Conservation (phyloP, 2,113 vertebrate species). For the Ahaetulla prasina region DNA sequence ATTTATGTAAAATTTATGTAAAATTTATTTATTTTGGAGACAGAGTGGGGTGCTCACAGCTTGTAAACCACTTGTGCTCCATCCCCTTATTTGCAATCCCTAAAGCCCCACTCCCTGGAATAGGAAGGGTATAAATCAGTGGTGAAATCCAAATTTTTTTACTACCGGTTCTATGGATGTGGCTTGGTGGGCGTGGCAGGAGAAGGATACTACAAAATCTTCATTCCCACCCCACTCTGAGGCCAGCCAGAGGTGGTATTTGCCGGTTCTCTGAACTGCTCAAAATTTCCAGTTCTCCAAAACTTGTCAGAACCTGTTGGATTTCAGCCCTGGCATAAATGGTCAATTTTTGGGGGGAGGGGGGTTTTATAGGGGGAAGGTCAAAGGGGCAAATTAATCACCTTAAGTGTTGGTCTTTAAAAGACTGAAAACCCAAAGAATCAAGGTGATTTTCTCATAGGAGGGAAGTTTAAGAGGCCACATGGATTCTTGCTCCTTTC, state of each 20-base stretch:
- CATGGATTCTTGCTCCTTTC: background rate
- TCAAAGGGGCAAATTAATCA: background rate
- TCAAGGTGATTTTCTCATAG: background rate
- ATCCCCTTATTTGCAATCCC: background rate
- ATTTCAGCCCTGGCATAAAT: too few species aligned
- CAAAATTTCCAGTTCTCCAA: too few species aligned
- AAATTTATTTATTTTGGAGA: background rate
- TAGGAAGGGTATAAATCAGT: background rate
- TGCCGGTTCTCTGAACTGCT: too few species aligned
- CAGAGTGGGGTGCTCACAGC: background rate
- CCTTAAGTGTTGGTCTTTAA: background rate
- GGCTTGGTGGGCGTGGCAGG: too few species aligned
- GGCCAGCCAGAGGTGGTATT: too few species aligned
- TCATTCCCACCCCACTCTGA: too few species aligned
- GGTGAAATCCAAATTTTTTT: too few species aligned
- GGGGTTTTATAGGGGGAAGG: background rate
- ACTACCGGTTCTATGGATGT: too few species aligned
- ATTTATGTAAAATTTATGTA: too few species aligned
- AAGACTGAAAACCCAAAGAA: background rate
- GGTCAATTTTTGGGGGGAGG: background rate
- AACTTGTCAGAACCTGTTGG: too few species aligned
- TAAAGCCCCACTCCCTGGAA: background rate
- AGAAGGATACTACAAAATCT: too few species aligned
- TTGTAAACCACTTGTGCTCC: background rate
- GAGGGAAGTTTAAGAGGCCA: background rate